Base-by-base conservation (phyloP, 2,113 vertebrate species). In the Petroica traversi region DNA sequence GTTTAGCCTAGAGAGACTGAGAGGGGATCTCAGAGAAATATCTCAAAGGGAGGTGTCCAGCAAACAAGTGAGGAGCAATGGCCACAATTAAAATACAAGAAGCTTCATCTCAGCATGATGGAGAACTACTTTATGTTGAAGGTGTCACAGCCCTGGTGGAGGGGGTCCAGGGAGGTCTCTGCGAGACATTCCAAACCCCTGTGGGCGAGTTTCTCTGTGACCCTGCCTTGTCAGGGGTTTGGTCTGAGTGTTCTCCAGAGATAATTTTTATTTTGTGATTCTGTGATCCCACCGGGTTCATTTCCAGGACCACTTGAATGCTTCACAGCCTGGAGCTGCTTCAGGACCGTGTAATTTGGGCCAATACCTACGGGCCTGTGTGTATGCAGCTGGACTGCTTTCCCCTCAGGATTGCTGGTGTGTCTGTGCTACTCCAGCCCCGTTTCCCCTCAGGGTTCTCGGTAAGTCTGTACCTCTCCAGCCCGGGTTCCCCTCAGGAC, bases 21-120 rank as follows among this genome's bases (percentile, higher is more conserved):
- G 45, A 51, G 9, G 11, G 52, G 9, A 36, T 36, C 15, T 51
- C 38, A 38, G 19, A 43, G 16, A 66, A 66, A 38, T 8, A 14
- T 59, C 12, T 58, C 51, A 43, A 58, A 51, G 51, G 67, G 14
- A 25, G 26, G 15, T 38, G 26, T 29, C 24, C 43, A 58, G 28
- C 0, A 0, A 20, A 23, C 0, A 1, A 57, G 45, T 28, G 43
- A 36, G 22, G n/a, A n/a, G 7, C 52, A 59, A 14, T 25, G 15
- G 45, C 16, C 52, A 20, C 29, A 52, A 18, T 3, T 59, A 16
- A 49, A 88, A 43, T 31, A 25, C 33, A n/a, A 4, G 12, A n/a
- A 46, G 24, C n/a, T 67, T 67, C 38, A 34, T 9, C 23, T 82
- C 52, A 26, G 31, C n/a, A 11, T 25, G 25, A 67, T n/a, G 29